Base-by-base conservation (phyloP, 1,140 invertebrate genomes). In the Dreissena rostriformis region DNA sequence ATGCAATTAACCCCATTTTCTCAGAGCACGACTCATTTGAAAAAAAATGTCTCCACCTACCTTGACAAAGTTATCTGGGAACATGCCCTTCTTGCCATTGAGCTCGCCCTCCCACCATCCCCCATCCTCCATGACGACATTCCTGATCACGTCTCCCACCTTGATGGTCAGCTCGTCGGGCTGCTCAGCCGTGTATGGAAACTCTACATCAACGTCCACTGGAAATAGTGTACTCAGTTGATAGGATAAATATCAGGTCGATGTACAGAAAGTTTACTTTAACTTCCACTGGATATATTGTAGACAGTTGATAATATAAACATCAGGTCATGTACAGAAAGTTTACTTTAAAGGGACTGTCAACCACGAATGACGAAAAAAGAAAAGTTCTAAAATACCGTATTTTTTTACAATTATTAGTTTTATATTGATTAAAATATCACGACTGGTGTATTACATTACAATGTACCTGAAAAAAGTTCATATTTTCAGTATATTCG, bases 81-180 rank as follows among this genome's bases (percentile, higher is more conserved):
- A 94, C 82, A 94, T 89, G 29, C 94, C 94, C 79, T 91, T 91
- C 84, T 93, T 92, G 11, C 93, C 94, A 80, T 93, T 93, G 19
- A 94, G 88, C 74, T 92, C 90, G 15, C 94, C 94, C 71, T 94
- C 93, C 89, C 92, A 94, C 94, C 94, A 94, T 15, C 94, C 94
- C 66, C 93, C 94, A 71, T 94, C 93, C 28, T 90, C 86, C 77
- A 86, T 97, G 51, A 95, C 96, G 53, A 99, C 93, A 78, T 99
- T 95, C 11, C 95, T 97, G 83, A 99, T 96, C 22, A 98, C 95
- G 90, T 99, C 98, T 51, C 97, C 98, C 92, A 98, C 97, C 82
- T 95, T 95, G 51, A 99, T 93, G 2, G 96, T 96, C 80, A 99
- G 93, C 94, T 99, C 98, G 94, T 99, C 93, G 55, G 90, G 86